A percentile compares a stretch with the other conserved stretches of the same genome.
Evolutionary conservation across 1,140 invertebrate species (phyloP).

Genomic region (Nixonia krombeini): DNA sequence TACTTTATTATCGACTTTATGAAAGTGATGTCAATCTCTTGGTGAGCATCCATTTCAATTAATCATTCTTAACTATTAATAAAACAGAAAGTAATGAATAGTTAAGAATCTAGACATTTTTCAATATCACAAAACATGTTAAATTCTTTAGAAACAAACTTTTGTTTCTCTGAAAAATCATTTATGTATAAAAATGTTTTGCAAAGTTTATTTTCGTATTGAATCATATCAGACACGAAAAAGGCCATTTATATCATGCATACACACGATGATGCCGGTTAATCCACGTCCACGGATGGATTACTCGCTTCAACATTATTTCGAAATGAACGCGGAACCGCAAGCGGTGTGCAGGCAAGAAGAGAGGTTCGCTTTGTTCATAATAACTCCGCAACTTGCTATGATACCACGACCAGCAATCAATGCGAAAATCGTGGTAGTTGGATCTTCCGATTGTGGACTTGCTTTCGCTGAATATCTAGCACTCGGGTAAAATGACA

Average conservation of each 20-base stretch:
- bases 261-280: constrained; percentile 61
- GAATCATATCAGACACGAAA: constrained; percentile 42
- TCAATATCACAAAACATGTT: too few relatives aligned
- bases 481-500: constrained; percentile 74
- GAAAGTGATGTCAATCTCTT: constrained; percentile 55
- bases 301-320: constrained; percentile 41
- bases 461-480: constrained; percentile 79
- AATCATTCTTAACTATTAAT: too few relatives aligned
- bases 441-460: constrained; percentile 81
- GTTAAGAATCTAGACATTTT: too few relatives aligned
- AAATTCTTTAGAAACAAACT: too few relatives aligned
- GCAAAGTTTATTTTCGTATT: neutral
- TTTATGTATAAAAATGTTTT: constrained; percentile 42
- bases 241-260: constrained; percentile 41
- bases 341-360: neutral
- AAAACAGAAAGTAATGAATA: too few relatives aligned
- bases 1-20: constrained; percentile 71
- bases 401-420: constrained; percentile 66
- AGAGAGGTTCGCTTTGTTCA: constrained; percentile 65
- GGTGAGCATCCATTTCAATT: constrained; percentile 61
- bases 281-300: constrained; percentile 55
- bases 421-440: constrained; percentile 79
- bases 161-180: too few relatives aligned
- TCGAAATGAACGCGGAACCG: constrained; percentile 9
- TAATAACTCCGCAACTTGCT: constrained; percentile 67